phyloP scores from a whole-genome alignment of 1,140 invertebrate species.

The Drosophila pruinosa region DNA sequence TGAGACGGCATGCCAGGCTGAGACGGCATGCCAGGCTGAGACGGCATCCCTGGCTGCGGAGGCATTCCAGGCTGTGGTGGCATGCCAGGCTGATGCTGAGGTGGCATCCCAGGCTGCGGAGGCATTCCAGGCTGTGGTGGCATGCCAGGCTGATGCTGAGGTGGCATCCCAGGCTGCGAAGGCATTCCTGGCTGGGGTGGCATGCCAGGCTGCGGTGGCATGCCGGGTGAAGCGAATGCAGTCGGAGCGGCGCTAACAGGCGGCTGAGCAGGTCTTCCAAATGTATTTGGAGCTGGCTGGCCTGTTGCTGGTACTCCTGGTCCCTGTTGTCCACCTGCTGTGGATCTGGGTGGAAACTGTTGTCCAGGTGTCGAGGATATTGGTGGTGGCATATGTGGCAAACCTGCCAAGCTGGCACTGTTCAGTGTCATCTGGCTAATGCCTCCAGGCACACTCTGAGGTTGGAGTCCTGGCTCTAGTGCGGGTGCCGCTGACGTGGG shows the following conservation, averaged over 20 bases:
- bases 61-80: background rate
- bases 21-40: background rate
- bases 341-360: constrained; percentile 23
- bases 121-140: background rate
- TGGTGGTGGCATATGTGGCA: constrained; percentile 72
- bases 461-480: constrained; percentile 1
- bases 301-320: background rate
- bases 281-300: constrained; percentile 9
- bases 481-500: constrained; percentile 22
- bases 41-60: background rate
- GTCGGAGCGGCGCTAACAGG: background rate
- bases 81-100: background rate
- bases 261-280: constrained; percentile 14
- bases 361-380: constrained; percentile 54
- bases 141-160: background rate
- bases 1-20: constrained; percentile 5
- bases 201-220: background rate
- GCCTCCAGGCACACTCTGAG: constrained; percentile 62
- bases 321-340: constrained; percentile 4
- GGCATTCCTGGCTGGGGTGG: background rate
- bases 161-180: background rate
- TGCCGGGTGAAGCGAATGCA: background rate
- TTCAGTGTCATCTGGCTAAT: constrained; percentile 78
- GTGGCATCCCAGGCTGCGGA: background rate
- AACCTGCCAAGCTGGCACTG: constrained; percentile 64